phyloP scores from a whole-genome alignment of 2,888 invertebrate species.

The Autographa pulchrina region DNA sequence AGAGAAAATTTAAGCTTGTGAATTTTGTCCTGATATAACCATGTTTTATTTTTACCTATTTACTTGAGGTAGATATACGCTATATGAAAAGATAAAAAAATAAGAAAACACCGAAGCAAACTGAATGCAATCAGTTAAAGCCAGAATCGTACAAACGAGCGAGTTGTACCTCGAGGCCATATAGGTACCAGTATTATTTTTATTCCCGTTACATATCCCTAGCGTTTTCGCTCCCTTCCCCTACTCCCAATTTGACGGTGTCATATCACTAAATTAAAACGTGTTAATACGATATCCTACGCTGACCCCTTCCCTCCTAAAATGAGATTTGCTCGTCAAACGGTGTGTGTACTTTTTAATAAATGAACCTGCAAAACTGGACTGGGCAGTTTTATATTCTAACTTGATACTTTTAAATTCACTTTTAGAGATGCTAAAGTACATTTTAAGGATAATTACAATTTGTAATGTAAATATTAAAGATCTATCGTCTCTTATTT shows the following conservation, averaged over 20 bases:
- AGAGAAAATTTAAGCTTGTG: too few species aligned
- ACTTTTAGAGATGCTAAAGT: too few species aligned
- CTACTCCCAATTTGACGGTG: constrained; percentile 4
- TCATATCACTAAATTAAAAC: constrained; percentile 4
- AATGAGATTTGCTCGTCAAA: neutral
- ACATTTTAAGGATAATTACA: too few species aligned
- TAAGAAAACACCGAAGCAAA: neutral
- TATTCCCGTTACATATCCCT: neutral
- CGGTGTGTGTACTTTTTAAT: neutral
- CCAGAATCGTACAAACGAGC: neutral
- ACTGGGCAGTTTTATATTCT: neutral
- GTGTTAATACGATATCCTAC: constrained; percentile 5
- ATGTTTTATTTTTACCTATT: too few species aligned
- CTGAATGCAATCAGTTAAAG: neutral
- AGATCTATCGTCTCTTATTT: too few species aligned
- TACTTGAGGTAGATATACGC: neutral
- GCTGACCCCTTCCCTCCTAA: neutral
- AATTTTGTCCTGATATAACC: too few species aligned
- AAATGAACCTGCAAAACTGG: neutral
- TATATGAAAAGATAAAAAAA: neutral
- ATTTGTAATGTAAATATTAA: too few species aligned
- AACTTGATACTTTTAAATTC: neutral
- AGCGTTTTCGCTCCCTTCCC: neutral
- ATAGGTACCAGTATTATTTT: neutral
- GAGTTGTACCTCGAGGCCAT: neutral